Evolutionary conservation across 1,140 invertebrate genomes (phyloP), one percentile per base, ranked within the genome.

Genomic region (Artemia franciscana): DNA sequence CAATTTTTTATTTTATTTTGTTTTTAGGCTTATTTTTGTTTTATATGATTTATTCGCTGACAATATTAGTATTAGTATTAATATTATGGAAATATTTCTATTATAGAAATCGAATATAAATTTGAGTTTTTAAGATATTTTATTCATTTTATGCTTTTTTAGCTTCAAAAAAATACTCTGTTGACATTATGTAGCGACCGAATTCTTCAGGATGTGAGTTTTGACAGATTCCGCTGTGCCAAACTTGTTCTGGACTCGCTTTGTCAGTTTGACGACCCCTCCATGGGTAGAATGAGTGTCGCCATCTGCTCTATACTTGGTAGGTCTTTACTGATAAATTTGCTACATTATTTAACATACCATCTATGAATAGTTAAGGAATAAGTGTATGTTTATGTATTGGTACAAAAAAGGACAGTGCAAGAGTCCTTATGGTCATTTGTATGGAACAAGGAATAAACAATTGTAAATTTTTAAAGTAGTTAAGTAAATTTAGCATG

Each of bases 201-300:
- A 67, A 86, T 88, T 66, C 72, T 88, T 25, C 84, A 86, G 64
- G 81, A 84, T 66, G 80, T 84, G n/a, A 75, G 77, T 58, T 86
- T 87, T 74, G 82, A 87, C 68, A 78, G 82, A 65, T 86, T 78
- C 66, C 77, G 80, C 58, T 86, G 84, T 72, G 84, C 84, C 4
- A 77, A 76, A 69, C 75, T 85, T 57, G 85, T 86, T n/a, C 77
- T 87, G 75, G 83, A 86, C 68, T 84, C 81, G 69, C 72, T 88
- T 2, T 84, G 83, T 67, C 71, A 76, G 4, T 86, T 85, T 70
- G 79, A 84, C 58, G 84, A 86, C 68, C 71, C 78, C 7, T 81
- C 82, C 28, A 85, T 86, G 80, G 83, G 84, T 69, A 75, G 85
- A 60, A 86, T 88, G 84, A 84, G 83, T 51, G 84, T 88, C 15